These are phyloP conservation scores for Scaptomyza caliginosa DNA, from an alignment of 2,888 invertebrate species.

Conservation along the genomic window DNA sequence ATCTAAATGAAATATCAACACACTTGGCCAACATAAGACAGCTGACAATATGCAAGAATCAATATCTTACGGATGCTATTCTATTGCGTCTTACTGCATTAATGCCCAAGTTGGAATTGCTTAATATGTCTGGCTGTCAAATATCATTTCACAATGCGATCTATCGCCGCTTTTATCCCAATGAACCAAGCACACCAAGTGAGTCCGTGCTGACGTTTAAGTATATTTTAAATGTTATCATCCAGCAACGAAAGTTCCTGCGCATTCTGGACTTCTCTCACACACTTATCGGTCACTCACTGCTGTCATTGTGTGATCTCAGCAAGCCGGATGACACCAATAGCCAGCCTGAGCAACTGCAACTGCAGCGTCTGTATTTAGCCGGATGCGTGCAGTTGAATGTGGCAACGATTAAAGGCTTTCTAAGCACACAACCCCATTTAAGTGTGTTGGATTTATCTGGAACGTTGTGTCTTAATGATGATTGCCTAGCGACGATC, in stretches of 20 bases:
- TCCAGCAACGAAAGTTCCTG: slow-evolving; percentile 85
- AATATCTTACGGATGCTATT: slow-evolving; percentile 90
- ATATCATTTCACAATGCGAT: slow-evolving; percentile 89
- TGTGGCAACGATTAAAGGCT: slow-evolving; percentile 64
- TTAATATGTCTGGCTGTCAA: slow-evolving; percentile 88
- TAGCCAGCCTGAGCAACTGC: slow-evolving; percentile 68
- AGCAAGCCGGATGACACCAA: slow-evolving; percentile 60
- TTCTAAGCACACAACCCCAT: slow-evolving; percentile 84
- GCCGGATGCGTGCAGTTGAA: slow-evolving; percentile 81
- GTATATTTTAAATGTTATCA: slow-evolving; percentile 87
- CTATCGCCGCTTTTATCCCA: slow-evolving; percentile 88
- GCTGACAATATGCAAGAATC: slow-evolving; percentile 87
- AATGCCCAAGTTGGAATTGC: slow-evolving; percentile 86
- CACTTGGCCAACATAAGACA: slow-evolving; percentile 85
- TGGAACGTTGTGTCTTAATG: slow-evolving; percentile 87
- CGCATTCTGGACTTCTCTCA: slow-evolving; percentile 87
- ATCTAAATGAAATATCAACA: slow-evolving; percentile 84
- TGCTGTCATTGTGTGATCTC: slow-evolving; percentile 86
- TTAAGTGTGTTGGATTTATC: slow-evolving; percentile 87
- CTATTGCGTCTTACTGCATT: slow-evolving; percentile 87
- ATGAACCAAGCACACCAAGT: slow-evolving; percentile 85
- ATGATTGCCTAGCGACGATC: slow-evolving; percentile 87
- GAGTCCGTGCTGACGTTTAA: slow-evolving; percentile 90
- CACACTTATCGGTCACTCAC: slow-evolving; percentile 88
- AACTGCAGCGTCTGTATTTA: slow-evolving; percentile 69